Conservation (phyloP, 1,140 invertebrate genomes). For the Myzus persicae region DNA sequence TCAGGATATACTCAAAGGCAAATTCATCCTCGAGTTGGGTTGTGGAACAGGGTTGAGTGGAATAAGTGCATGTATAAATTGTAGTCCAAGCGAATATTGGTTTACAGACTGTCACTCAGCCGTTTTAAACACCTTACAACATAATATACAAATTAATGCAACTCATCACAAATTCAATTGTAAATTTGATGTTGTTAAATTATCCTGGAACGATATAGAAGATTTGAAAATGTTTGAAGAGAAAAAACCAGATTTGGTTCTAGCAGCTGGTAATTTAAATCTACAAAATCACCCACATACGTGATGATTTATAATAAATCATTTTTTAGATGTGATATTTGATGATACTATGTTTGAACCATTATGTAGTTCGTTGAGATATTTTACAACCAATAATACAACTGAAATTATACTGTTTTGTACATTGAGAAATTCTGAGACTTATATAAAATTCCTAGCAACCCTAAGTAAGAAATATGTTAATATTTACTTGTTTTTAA, state of each 20-base stretch:
- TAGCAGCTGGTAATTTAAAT: slow-evolving; percentile 54
- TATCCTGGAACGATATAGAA: slow-evolving; percentile 19
- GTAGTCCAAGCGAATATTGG: slow-evolving; percentile 66
- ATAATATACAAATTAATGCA: slow-evolving; percentile 56
- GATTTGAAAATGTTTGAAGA: slow-evolving; percentile 42
- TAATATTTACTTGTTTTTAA: background rate
- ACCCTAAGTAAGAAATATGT: slow-evolving; percentile 20
- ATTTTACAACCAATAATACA: slow-evolving; percentile 30
- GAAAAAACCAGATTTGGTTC: slow-evolving; percentile 46
- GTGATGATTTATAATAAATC: background rate
- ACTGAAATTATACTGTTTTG: slow-evolving; percentile 48
- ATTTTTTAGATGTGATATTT: slow-evolving; percentile 56
- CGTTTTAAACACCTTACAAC: slow-evolving; percentile 64
- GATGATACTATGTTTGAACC: slow-evolving; percentile 47
- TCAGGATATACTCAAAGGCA: slow-evolving; percentile 63
- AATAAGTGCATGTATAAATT: slow-evolving; percentile 65
- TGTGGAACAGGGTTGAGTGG: slow-evolving; percentile 70
- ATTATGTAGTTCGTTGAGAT: slow-evolving; percentile 32
- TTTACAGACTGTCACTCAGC: slow-evolving; percentile 68
- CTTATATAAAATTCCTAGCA: slow-evolving; percentile 30
- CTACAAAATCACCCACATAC: background rate
- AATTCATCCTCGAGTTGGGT: slow-evolving; percentile 69
- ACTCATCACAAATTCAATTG: slow-evolving; percentile 19
- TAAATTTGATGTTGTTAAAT: slow-evolving; percentile 8
- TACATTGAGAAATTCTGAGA: slow-evolving; percentile 54